Evolutionary conservation across 2,888 invertebrate species (phyloP), one percentile per base, ranked within the genome.

Genomic region (Mythimna loreyi): DNA sequence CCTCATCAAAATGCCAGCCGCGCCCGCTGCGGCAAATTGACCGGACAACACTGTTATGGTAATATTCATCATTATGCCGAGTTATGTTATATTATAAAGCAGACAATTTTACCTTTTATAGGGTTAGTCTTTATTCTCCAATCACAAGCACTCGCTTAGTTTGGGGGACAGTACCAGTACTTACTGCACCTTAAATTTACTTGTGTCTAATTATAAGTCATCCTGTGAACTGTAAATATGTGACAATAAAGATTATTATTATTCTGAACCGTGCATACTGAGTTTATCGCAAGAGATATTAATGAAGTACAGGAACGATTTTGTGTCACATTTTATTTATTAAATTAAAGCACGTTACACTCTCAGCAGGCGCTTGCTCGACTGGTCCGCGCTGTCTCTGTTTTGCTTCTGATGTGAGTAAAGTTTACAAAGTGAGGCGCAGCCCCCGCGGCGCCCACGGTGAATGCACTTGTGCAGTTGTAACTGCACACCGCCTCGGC

Each of bases 391-490:
- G 36, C 66, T 30, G 47, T 59, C 58, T 67, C 21, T 45, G 50
- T 45, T n/a, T n/a, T 45, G 50, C n/a, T n/a, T 45, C 19, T n/a
- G 19, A 23, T 65, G 40, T 64, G 61, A 73, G 55, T 69, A 72
- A 78, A 78, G 74, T 78, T 72, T 49, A 67, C 59, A 36, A 70
- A 82, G 71, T 80, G 36, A 13, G 36, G 36, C 4, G 81, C 80
- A 78, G 36, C 55, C 57, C 66, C 50, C 69, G 82, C 75, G 84
- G 85, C 88, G 85, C 66, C 50, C 69, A 82, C 75, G 84, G 85
- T 88, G 85, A 86, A 88, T 89, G 88, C 89, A 87, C 85, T 86
- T 80, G 65, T 78, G 75, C 81, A 83, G 75, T 80, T 79, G 86
- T 73, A 79, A 63, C 74, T n/a, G 76, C 81, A 71, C 83, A 91